These are phyloP conservation scores for Bombycilla garrulus DNA, from an alignment of 2,113 vertebrate genomes.

Conservation along the genomic window DNA sequence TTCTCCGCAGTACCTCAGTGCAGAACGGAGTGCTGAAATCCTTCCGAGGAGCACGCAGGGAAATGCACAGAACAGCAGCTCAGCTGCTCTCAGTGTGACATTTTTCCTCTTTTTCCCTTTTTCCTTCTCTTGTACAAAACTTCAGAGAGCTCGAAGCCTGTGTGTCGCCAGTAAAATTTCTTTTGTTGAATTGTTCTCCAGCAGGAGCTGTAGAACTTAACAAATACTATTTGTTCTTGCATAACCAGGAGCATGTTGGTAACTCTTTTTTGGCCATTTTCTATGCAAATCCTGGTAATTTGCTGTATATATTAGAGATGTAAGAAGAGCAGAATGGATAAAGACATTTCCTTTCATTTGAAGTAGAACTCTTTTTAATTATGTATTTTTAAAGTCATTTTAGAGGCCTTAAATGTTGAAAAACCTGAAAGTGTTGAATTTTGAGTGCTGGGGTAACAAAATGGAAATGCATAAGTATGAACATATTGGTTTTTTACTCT, in stretches of 20 bases:
- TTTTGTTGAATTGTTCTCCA: not conserved
- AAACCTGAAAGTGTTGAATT: not conserved
- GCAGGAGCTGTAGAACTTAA: not conserved
- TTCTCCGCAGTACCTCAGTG: rapidly evolving
- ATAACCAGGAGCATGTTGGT: not conserved
- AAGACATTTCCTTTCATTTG: not conserved
- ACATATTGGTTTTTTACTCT: not conserved
- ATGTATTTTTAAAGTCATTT: not conserved
- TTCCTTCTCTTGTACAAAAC: not conserved
- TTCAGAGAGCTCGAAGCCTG: not conserved
- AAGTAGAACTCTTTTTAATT: not conserved
- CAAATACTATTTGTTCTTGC: not conserved
- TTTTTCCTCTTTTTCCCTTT: rapidly evolving
- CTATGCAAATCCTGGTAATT: not conserved
- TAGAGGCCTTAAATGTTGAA: not conserved
- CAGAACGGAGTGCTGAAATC: not conserved
- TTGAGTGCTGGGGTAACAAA: not conserved
- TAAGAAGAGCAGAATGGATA: not conserved
- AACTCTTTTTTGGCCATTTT: not conserved
- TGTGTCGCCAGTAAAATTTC: not conserved
- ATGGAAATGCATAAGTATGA: not conserved
- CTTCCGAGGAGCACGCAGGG: rapidly evolving
- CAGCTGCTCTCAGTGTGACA: not conserved
- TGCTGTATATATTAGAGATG: not conserved
- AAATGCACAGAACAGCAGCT: not conserved